phyloP scores from a whole-genome alignment of 2,888 invertebrate genomes.

The Flabesymbios commensalis region DNA sequence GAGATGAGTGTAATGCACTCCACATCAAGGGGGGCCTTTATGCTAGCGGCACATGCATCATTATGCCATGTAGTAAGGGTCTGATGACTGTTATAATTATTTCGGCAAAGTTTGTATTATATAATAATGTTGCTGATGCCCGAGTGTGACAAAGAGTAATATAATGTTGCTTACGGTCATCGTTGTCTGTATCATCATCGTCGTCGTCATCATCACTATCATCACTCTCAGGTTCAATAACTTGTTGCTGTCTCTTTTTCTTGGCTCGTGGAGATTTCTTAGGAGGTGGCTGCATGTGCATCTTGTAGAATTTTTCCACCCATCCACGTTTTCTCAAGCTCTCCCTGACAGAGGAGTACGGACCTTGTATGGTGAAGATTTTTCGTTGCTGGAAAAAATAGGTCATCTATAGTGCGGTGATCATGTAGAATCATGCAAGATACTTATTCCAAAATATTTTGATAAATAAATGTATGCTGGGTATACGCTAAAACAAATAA shows the following conservation, averaged over 20 bases:
- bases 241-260: constrained; percentile 1
- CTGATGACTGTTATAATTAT: too few relatives aligned
- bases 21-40: too few relatives aligned
- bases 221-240: constrained; percentile 11
- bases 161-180: constrained; percentile 17
- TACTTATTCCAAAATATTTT: too few relatives aligned
- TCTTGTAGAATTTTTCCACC: constrained; percentile 60
- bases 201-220: constrained; percentile 29
- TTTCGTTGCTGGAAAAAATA: constrained; percentile 41
- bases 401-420: not conserved
- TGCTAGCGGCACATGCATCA: too few relatives aligned
- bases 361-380: constrained; percentile 61
- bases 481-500: too few relatives aligned
- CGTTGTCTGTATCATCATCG: constrained; percentile 24
- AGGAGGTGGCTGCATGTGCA: constrained; percentile 21
- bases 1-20: too few relatives aligned
- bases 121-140: too few relatives aligned
- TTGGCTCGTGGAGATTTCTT: constrained; percentile 29
- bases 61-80: too few relatives aligned
- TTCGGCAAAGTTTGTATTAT: too few relatives aligned
- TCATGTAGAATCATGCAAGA: too few relatives aligned
- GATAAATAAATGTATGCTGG: too few relatives aligned
- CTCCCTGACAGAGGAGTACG: constrained; percentile 57
- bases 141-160: too few relatives aligned
- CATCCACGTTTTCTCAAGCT: constrained; percentile 57